Conservation (phyloP, 2,797 vertebrate species). For the Falco columbarius region DNA sequence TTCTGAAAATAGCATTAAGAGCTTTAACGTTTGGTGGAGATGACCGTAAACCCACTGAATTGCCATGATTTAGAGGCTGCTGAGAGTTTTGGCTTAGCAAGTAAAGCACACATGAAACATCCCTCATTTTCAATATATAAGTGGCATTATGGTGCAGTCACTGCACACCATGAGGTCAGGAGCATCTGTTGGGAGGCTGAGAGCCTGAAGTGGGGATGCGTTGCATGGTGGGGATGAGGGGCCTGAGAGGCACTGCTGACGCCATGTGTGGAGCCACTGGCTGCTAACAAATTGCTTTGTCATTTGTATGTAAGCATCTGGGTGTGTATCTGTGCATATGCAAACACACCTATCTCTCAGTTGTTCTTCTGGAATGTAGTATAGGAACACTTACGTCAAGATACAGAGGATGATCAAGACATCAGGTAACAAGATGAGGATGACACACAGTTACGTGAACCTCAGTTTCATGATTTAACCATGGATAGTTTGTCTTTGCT, state of each 20-base stretch:
- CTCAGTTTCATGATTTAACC: not conserved
- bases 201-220: rapidly evolving
- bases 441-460: rapidly evolving
- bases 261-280: not conserved
- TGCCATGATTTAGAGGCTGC: not conserved
- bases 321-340: rapidly evolving
- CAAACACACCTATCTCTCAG: not conserved
- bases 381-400: not conserved
- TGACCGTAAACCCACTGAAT: not conserved
- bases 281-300: not conserved
- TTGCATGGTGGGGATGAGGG: not conserved
- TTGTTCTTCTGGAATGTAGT: not conserved
- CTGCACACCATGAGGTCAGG: not conserved
- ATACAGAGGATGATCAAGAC: not conserved
- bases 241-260: rapidly evolving
- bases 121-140: not conserved
- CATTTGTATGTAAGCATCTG: rapidly evolving
- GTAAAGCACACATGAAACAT: not conserved
- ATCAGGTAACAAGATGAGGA: not conserved
- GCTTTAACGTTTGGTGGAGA: not conserved
- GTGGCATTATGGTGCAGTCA: not conserved
- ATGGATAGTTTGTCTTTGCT: not conserved
- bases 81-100: not conserved
- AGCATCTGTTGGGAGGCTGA: not conserved
- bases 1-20: constrained; percentile 17